Base-by-base conservation (phyloP, 2,888 invertebrate species). In the Gnatocerus cornutus region DNA sequence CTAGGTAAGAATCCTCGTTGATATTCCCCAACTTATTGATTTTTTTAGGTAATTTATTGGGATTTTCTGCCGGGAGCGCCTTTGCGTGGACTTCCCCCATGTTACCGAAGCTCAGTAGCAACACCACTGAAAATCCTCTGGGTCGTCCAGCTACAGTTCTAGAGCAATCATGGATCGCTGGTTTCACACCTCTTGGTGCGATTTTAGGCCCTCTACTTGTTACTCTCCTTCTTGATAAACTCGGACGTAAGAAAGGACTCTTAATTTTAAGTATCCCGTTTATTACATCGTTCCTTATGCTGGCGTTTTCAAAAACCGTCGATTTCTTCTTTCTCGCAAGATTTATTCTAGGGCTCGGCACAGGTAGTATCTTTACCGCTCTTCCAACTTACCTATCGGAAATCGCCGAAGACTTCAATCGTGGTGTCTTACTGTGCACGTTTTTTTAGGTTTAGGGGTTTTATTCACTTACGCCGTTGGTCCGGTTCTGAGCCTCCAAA, bases 371-470 rank as follows among this genome's bases (percentile, higher is more conserved):
- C 9, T 92, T 91, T 84, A 90, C 92, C 0, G 89, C 91, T 0
- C 89, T 91, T 0, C 95, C 96, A 0, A 92, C 95, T 89, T 96
- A 96, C 84, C 89, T 94, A 68, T 93, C 93, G 33, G 96, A 96
- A 85, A 93, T 95, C 33, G 89, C 95, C 3, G 91, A 94, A 87
- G 90, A 91, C 62, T 91, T 91, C 29, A 89, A 91, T 12, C 87
- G 97, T 68, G 96, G 96, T 0, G 56, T n/a, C 56, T 67, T 33
- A 9, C 56, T 4, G 62, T 78, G 63, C 73, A 74, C 1, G 70
- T 76, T 4, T 78, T 76, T 16, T 30, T 76, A 2, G 61, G 73
- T 0, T n/a, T 70, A 0, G 79, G 79, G 0, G 50, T 30, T 7
- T 37, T 56, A n/a, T 52, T 56, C 10, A 12, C 14, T 10, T 76